These are phyloP conservation scores for Heliconius eleuchia DNA, from an alignment of 1,140 invertebrate species.

Conservation along the genomic window DNA sequence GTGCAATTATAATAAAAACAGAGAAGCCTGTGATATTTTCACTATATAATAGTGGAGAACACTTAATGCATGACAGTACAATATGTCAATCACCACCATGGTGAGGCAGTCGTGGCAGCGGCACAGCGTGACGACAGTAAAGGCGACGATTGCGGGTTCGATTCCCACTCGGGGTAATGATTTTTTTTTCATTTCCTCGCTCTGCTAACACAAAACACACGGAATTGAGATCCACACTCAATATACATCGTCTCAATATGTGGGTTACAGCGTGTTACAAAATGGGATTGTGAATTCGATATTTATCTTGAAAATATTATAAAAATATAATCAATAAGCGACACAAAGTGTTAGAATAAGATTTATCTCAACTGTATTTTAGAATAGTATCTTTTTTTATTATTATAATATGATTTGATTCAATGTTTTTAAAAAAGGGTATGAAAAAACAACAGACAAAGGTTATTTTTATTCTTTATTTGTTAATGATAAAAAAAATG, in stretches of 20 bases:
- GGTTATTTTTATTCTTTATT: neutral
- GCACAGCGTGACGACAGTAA: too few species aligned
- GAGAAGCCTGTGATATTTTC: conserved; percentile 21
- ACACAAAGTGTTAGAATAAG: neutral
- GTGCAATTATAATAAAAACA: neutral
- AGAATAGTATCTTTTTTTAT: neutral
- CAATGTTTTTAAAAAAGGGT: neutral
- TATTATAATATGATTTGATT: neutral
- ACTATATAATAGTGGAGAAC: conserved; percentile 17
- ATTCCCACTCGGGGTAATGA: too few species aligned
- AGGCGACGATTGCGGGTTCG: too few species aligned
- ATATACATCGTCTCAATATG: too few species aligned
- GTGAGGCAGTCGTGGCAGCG: too few species aligned
- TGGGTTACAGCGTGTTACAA: neutral
- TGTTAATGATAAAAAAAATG: neutral
- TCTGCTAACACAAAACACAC: too few species aligned
- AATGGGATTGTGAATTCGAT: neutral
- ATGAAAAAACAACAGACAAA: neutral
- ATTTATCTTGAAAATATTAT: neutral
- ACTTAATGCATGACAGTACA: conserved; percentile 16
- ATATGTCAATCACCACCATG: neutral
- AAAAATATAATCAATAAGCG: neutral
- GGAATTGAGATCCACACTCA: too few species aligned
- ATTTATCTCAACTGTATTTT: conserved; percentile 16
- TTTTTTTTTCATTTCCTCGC: too few species aligned